A percentile compares a stretch with the other conserved stretches of the same genome.
Evolutionary conservation across 1,140 invertebrate species (phyloP).

Genomic region (Diprion similis): DNA sequence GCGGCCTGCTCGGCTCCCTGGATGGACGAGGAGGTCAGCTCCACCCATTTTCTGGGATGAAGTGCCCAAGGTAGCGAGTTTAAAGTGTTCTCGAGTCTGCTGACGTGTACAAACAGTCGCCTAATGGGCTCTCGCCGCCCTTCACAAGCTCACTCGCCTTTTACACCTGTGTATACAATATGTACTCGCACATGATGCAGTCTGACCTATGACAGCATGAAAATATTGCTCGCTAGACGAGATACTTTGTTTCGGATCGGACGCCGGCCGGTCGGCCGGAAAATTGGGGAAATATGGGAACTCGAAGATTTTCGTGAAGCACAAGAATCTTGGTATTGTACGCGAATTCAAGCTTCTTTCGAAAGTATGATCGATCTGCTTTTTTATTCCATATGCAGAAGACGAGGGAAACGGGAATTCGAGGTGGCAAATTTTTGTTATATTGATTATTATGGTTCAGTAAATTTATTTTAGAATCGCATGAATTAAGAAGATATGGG

Average conservation of each 20-base stretch:
- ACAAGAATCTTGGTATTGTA: too few relatives aligned
- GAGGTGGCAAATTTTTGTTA: too few relatives aligned
- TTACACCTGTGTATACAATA: neutral
- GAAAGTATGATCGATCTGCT: too few relatives aligned
- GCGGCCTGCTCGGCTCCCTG: too few relatives aligned
- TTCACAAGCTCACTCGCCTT: neutral
- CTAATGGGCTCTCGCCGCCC: slow-evolving; percentile 31
- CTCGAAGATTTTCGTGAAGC: too few relatives aligned
- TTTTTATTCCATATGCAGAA: too few relatives aligned
- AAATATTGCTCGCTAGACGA: neutral
- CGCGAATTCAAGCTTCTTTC: too few relatives aligned
- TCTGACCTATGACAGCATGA: neutral
- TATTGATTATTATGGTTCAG: too few relatives aligned
- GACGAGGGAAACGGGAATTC: too few relatives aligned
- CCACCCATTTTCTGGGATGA: slow-evolving; percentile 1
- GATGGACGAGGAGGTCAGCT: neutral
- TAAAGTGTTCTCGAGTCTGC: slow-evolving; percentile 29
- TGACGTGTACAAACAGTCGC: slow-evolving; percentile 38
- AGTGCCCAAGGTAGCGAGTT: neutral
- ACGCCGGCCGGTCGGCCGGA: neutral
- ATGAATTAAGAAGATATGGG: too few relatives aligned
- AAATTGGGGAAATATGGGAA: neutral
- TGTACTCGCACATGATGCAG: neutral
- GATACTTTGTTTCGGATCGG: neutral
- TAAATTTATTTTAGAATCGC: too few relatives aligned